Conservation (phyloP, 2,797 vertebrate genomes). For the Malacoraja senta region DNA sequence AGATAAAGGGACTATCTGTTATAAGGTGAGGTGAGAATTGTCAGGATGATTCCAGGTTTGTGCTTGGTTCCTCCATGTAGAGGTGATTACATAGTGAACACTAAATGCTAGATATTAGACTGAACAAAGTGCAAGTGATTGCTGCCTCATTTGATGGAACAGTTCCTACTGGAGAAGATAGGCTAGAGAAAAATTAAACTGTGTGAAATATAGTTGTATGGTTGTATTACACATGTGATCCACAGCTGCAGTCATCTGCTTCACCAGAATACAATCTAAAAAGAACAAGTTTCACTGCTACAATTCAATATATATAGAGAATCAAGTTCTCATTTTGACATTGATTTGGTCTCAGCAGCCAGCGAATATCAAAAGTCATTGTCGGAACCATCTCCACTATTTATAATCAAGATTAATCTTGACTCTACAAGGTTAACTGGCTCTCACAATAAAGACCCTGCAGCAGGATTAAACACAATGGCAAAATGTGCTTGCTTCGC, state of each 20-base stretch:
- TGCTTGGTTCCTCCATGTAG: too few species aligned
- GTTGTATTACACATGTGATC: not conserved
- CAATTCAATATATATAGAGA: not conserved
- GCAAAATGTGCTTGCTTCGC: not conserved
- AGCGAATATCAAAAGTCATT: not conserved
- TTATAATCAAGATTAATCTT: not conserved
- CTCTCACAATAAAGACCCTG: not conserved
- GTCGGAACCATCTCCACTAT: not conserved
- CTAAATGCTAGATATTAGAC: too few species aligned
- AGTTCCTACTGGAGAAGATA: not conserved
- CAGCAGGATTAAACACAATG: not conserved
- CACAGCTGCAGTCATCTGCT: not conserved
- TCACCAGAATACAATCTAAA: not conserved
- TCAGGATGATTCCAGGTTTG: too few species aligned
- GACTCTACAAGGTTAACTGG: not conserved
- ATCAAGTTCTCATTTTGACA: not conserved
- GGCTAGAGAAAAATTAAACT: not conserved
- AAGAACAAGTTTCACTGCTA: not conserved
- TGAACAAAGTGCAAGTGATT: too few species aligned
- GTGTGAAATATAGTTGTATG: not conserved
- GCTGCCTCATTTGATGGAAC: too few species aligned
- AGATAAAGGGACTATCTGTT: too few species aligned
- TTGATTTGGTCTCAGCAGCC: not conserved
- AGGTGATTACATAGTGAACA: too few species aligned
- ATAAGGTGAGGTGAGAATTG: too few species aligned